Evolutionary conservation across 2,888 invertebrate species (phyloP), one percentile per base, ranked within the genome.

Genomic region (Empis livida): DNA sequence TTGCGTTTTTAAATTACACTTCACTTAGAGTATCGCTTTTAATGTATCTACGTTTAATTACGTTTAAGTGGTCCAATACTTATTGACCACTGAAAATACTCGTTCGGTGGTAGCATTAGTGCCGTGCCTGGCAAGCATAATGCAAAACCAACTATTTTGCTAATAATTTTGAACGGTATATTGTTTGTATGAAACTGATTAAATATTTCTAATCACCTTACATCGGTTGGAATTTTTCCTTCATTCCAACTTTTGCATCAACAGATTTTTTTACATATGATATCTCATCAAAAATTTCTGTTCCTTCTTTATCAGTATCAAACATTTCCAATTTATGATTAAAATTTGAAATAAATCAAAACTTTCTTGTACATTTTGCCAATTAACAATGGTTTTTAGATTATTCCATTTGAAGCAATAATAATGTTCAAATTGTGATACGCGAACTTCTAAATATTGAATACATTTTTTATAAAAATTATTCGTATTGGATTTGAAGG

Each of bases 111-210:
- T 41, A 10, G 44, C 49, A 49, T 49, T 47, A n/a, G 49, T 35
- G 30, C 45, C 47, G 49, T 35, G 30, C 45, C 47, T 38, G 47
- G 38, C 20, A 51, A 42, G 44, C 44, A 52, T 30, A 50, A 47
- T 42, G 43, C 38, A 13, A 52, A 46, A 45, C 50, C 46, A 5
- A 50, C 50, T 46, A 42, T 46, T 45, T 50, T 46, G 42, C 9
- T 27, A 27, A 27, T 27, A 13, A n/a, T 13, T 35, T 35, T 35
- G 35, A 35, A 35, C 35, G 35, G 35, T 35, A 35, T 35, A 35
- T 35, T 35, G 13, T 35, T 35, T 35, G 35, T 35, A 35, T 35
- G 35, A 35, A 35, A 35, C n/a, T 35, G 35, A 35, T 35, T 35
- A 35, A 35, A 35, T 35, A 35, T 35, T 35, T 35, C 35, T 35